Evolutionary conservation across 2,888 invertebrate genomes (phyloP).

Genomic region (Gymnoscelis rufifasciata): DNA sequence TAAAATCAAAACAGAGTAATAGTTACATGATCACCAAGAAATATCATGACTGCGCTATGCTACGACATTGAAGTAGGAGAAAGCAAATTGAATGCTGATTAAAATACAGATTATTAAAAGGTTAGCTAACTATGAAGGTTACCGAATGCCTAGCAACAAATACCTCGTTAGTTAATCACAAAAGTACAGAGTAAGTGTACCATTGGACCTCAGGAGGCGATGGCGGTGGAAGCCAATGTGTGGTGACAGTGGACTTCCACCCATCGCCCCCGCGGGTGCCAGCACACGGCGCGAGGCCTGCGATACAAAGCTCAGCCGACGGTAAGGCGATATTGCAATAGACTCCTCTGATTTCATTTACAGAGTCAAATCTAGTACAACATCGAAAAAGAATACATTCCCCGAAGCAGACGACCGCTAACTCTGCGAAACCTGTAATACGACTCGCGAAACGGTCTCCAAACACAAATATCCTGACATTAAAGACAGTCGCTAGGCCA

Average conservation of each 20-base stretch:
- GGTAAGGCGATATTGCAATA: constrained; percentile 55
- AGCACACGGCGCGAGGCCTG: constrained; percentile 44
- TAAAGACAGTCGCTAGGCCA: background rate
- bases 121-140: constrained; percentile 4
- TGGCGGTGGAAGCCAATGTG: constrained; percentile 73
- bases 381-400: constrained; percentile 40
- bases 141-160: constrained; percentile 20
- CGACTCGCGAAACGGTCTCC: constrained; percentile 33
- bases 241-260: constrained; percentile 69
- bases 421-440: constrained; percentile 41
- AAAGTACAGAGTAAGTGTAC: constrained; percentile 60
- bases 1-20: no score
- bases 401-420: constrained; percentile 36
- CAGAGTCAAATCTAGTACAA: constrained; percentile 63
- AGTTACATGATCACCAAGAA: no score
- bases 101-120: background rate
- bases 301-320: constrained; percentile 34
- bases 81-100: no score
- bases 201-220: constrained; percentile 49
- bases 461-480: constrained; percentile 5
- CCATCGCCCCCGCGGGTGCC: constrained; percentile 69
- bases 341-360: constrained; percentile 52
- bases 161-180: constrained; percentile 36
- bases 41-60: no score
- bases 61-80: no score